Base-by-base conservation (phyloP, 1,140 invertebrate genomes). In the Solenopsis invicta region DNA sequence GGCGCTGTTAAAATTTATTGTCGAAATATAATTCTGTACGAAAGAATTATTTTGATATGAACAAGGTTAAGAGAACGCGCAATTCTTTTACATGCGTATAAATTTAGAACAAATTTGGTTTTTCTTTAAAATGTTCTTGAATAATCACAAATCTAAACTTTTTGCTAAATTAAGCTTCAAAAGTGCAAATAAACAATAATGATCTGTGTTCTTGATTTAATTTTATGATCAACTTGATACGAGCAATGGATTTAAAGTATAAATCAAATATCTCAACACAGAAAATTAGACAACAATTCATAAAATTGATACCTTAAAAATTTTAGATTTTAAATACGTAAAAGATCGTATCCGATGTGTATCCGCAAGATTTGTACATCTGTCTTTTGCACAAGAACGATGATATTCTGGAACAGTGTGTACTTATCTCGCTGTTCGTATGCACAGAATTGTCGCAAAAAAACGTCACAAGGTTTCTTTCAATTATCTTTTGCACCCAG, bases 401-500 rank as follows among this genome's bases (percentile, higher is more conserved):
- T 4, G 21, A 34, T 45, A 62, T 62, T 37, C 18, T 21, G 56
- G 16, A 41, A 37, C 34, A 29, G 18, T 18, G 4, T 13, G 37
- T 24, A 8, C 5, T n/a, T 6, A 69, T 69, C 41, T 50, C 21
- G 13, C 6, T n/a, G 13, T 69, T 69, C 66, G 0, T n/a, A 45
- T 41, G 66, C 21, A 41, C 6, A 61, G 16, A 16, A 24, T 29
- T 29, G 24, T 50, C 6, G 45, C 21, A 41, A 34, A 54, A n/a
- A 64, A 45, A 24, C 21, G n/a, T 64, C 54, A 24, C 18, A 41
- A 75, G 29, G 12, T n/a, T 34, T 3, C 24, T 66, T 78, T 66
- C 61, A 66, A 66, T 66, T 78, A 78, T 24, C 76, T 78, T 18
- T 66, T 6, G 45, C 45, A 64, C 24, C 18, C n/a, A n/a, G n/a